Base-by-base conservation (phyloP, 1,140 invertebrate genomes). In the Drosophila sp. region DNA sequence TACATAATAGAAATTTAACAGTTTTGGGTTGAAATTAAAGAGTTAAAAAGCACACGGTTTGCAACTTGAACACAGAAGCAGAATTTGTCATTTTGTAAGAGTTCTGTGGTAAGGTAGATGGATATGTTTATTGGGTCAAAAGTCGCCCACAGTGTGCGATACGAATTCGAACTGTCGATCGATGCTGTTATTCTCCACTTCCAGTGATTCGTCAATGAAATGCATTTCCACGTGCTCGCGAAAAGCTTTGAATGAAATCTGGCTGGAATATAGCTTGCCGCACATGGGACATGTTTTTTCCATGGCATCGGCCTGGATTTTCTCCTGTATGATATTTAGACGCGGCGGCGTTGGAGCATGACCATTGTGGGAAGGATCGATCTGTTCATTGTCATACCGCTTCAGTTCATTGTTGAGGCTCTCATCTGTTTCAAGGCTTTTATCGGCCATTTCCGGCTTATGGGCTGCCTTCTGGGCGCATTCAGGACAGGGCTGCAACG, bases 251-350 rank as follows among this genome's bases (percentile, higher is more conserved):
- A 93, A 93, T 10, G 90, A 72, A 11, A 91, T 66, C 63, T 90
- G 85, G 72, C 85, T 90, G 4, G 72, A 70, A 71, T 92, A 93
- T 3, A 80, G 65, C 81, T 92, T 92, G 32, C 83, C 90, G 78
- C 93, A 93, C 81, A 93, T 91, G 25, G 93, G 93, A 63, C 93
- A 93, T 30, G 93, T 92, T 70, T 90, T 93, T n/a, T 93, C 92
- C 25, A 68, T 72, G 27, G 71, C 69, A 72, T 76, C 87, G 11
- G 90, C 77, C 44, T 82, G 76, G 3, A 79, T 67, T 63, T 90
- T 89, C 38, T 91, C 63, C 67, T 92, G 76, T 10, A 92, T 69
- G 1, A 86, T 72, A 38, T 87, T 80, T 0, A 91, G 62, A 57
- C 84, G 79, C 29, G 68, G 64, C 33, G 70, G 17, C 17, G 55